These are phyloP conservation scores for Acropternis orthonyx DNA, from an alignment of 2,797 vertebrate genomes.

Conservation along the genomic window DNA sequence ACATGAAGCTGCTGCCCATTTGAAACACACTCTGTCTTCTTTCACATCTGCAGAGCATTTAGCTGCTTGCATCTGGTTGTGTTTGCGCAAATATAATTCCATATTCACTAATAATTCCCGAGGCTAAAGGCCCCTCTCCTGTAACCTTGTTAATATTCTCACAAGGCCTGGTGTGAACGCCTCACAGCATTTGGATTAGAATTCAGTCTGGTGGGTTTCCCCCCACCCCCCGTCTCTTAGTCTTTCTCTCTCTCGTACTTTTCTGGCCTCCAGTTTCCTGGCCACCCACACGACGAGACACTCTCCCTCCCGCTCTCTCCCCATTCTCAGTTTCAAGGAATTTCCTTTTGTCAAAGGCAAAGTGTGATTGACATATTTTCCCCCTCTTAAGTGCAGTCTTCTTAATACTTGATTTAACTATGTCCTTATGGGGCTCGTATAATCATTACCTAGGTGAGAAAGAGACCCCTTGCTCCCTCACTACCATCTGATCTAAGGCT, in stretches of 20 bases:
- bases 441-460: slow-evolving; percentile 76
- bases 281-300: slow-evolving; percentile 86
- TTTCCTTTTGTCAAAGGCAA: slow-evolving; percentile 84
- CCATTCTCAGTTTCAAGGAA: slow-evolving; percentile 84
- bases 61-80: slow-evolving; percentile 93
- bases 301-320: slow-evolving; percentile 74
- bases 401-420: slow-evolving; percentile 78
- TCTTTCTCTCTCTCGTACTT: slow-evolving; percentile 70
- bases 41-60: slow-evolving; percentile 92
- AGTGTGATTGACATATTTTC: slow-evolving; percentile 83
- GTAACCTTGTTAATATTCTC: slow-evolving; percentile 87
- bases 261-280: slow-evolving; percentile 87
- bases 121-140: slow-evolving; percentile 83
- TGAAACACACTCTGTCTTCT: slow-evolving; percentile 71
- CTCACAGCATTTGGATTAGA: slow-evolving; percentile 82
- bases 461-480: slow-evolving; percentile 53
- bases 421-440: slow-evolving; percentile 76
- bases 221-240: slow-evolving; percentile 50
- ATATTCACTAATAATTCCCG: slow-evolving; percentile 96
- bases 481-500: background rate
- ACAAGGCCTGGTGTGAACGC: slow-evolving; percentile 82
- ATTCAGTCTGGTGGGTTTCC: slow-evolving; percentile 76
- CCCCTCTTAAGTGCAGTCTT: slow-evolving; percentile 77
- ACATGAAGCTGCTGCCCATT: slow-evolving; percentile 75
- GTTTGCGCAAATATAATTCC: slow-evolving; percentile 95